Percentiles rank a stretch among this genome's conserved stretches.
phyloP scores from a whole-genome alignment of 2,113 vertebrate species.

The Entosphenus tridentatus region DNA sequence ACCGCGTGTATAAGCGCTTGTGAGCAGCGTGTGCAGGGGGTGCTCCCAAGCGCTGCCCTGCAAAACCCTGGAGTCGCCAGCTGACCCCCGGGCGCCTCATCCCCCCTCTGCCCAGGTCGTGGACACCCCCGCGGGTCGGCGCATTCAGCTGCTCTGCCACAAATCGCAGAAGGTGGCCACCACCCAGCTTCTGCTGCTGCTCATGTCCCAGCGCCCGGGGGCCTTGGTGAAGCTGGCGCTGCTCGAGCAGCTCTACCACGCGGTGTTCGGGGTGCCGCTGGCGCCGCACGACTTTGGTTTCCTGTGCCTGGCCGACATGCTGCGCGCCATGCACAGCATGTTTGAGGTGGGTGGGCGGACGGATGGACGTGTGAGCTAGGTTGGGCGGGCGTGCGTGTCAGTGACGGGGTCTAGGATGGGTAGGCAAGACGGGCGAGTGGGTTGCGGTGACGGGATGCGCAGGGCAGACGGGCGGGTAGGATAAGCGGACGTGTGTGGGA shows the following conservation, averaged over 20 bases:
- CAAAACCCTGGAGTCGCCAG: too few relatives aligned
- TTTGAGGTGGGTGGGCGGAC: slow-evolving; percentile 36
- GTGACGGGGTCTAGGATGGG: too few relatives aligned
- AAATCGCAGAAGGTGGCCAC: slow-evolving; percentile 71
- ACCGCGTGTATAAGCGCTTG: too few relatives aligned
- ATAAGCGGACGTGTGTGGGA: too few relatives aligned
- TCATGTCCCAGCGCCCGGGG: slow-evolving; percentile 62
- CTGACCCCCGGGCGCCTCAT: too few relatives aligned
- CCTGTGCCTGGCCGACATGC: slow-evolving; percentile 60
- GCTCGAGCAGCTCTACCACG: slow-evolving; percentile 38
- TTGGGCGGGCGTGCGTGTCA: too few relatives aligned
- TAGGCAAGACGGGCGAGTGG: too few relatives aligned
- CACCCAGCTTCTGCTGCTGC: slow-evolving; percentile 52
- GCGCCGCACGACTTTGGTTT: slow-evolving; percentile 96
- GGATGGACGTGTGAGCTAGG: too few relatives aligned
- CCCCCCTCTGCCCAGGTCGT: slow-evolving; percentile 28
- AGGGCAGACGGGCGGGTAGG: too few relatives aligned
- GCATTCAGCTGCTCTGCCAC: slow-evolving; percentile 72
- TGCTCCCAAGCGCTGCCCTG: too few relatives aligned
- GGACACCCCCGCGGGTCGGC: slow-evolving; percentile 38
- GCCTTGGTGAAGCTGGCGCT: slow-evolving; percentile 33
- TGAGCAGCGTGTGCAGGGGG: too few relatives aligned
- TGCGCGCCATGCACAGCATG: slow-evolving; percentile 74
- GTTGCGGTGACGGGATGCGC: too few relatives aligned
- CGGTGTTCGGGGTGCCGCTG: slow-evolving; percentile 26